A percentile compares a stretch with the other conserved stretches of the same genome.
phyloP scores from a whole-genome alignment of 2,113 vertebrate genomes.

The Salvelinus sp. region DNA sequence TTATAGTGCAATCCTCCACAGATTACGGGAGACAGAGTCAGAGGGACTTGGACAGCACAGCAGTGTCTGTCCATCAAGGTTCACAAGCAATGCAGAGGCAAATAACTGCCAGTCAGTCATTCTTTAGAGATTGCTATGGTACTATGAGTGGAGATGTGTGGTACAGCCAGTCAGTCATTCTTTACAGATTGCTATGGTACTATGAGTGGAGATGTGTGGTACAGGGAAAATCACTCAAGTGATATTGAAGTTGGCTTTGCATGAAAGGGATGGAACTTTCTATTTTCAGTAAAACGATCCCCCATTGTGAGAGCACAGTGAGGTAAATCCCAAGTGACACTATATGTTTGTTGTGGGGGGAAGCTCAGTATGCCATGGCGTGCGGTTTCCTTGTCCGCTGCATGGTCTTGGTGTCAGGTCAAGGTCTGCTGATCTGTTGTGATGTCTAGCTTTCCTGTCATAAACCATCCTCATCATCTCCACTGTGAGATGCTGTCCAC shows the following conservation, averaged over 20 bases:
- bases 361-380: background rate
- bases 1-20: background rate
- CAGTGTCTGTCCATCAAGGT: background rate
- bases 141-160: too few species aligned
- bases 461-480: conserved; percentile 11
- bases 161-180: too few species aligned
- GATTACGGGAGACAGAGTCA: background rate
- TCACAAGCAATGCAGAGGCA: background rate
- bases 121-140: too few species aligned
- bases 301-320: too few species aligned
- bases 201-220: too few species aligned
- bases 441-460: conserved; percentile 26
- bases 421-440: conserved; percentile 16
- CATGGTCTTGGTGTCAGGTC: conserved; percentile 28
- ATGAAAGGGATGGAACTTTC: too few species aligned
- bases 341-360: conserved; percentile 8
- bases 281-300: too few species aligned
- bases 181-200: too few species aligned
- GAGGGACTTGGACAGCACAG: background rate
- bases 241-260: too few species aligned
- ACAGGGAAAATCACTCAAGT: too few species aligned
- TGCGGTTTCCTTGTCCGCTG: conserved; percentile 12
- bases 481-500: background rate
- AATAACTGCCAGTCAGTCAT: too few species aligned
- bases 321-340: conserved; percentile 1